A percentile compares a stretch with the other conserved stretches of the same genome.
Conservation (phyloP, 1,140 invertebrate genomes). For the honey bee (Apis mellifera) region DNA sequence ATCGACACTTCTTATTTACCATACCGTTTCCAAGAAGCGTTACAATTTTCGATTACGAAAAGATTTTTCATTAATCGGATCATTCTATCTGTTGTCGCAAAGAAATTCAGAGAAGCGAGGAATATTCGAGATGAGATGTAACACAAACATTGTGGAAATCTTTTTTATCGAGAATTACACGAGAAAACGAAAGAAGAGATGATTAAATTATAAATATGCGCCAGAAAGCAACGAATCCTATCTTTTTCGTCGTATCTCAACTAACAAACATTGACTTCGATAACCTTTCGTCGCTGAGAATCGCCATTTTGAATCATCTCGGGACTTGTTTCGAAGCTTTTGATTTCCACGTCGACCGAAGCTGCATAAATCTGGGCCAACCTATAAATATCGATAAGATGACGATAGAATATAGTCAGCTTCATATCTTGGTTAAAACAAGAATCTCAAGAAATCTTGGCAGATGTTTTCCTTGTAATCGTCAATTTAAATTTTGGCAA, state of each 20-base stretch:
- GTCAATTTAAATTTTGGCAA: neutral
- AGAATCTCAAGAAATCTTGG: neutral
- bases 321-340: neutral
- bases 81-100: neutral
- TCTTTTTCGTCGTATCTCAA: too few relatives aligned
- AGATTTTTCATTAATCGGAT: neutral
- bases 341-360: neutral
- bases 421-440: neutral
- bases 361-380: conserved; percentile 1
- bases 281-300: too few relatives aligned
- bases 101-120: neutral
- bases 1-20: neutral
- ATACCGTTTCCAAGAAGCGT: neutral
- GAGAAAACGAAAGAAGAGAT: neutral
- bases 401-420: neutral
- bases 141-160: too few relatives aligned
- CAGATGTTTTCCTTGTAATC: neutral
- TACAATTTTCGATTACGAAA: neutral
- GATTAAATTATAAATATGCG: too few relatives aligned
- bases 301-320: too few relatives aligned
- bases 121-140: neutral
- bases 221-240: too few relatives aligned
- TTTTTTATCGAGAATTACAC: neutral
- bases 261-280: neutral
- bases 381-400: neutral